A percentile compares a stretch with the other conserved stretches of the same genome.
Conservation (phyloP, 92 coral and sea anemone genomes). For the Palythoa heliodiscus region DNA sequence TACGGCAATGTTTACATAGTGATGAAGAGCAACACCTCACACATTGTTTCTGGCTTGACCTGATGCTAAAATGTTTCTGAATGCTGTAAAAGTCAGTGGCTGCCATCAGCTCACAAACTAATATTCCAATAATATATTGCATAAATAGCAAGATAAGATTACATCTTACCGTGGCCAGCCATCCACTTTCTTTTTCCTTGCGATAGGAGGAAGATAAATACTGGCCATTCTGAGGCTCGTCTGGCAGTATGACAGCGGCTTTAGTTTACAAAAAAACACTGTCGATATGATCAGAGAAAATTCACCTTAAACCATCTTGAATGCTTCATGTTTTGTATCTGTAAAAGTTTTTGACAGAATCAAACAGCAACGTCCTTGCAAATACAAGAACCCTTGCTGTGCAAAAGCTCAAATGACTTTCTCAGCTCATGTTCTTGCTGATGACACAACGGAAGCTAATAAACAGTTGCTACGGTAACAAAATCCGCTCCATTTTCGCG, state of each 20-base stretch:
- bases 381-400: background rate
- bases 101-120: background rate
- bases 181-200: slow-evolving; percentile 95
- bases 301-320: background rate
- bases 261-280: background rate
- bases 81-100: background rate
- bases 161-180: slow-evolving; percentile 82
- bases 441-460: slow-evolving; percentile 6
- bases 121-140: slow-evolving; percentile 13
- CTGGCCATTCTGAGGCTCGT: slow-evolving; percentile 68
- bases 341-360: background rate
- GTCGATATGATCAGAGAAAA: background rate
- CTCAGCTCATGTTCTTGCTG: background rate
- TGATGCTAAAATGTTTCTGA: background rate
- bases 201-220: slow-evolving; percentile 95
- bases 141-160: background rate
- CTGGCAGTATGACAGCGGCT: background rate
- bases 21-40: slow-evolving; percentile 1
- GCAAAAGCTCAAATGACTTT: background rate
- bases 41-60: background rate
- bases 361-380: background rate
- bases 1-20: slow-evolving; percentile 8
- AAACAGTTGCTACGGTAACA: slow-evolving; percentile 31
- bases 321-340: background rate
- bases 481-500: slow-evolving; percentile 9